phyloP scores from a whole-genome alignment of 2,888 invertebrate genomes.

The Volucella bombylans region DNA sequence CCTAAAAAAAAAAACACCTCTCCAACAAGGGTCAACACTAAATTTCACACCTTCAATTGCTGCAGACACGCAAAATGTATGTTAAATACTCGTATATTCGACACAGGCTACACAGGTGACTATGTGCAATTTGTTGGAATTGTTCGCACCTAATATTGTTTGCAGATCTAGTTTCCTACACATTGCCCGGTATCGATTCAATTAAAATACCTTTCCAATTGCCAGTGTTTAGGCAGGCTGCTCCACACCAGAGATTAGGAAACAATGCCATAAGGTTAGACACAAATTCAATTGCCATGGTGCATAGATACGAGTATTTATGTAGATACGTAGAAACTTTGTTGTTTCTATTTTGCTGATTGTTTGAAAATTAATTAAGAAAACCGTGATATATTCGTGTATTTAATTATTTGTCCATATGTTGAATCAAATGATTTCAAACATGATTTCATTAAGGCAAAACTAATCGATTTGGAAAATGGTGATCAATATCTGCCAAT shows the following conservation, averaged over 20 bases:
- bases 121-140: constrained; percentile 52
- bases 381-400: constrained; percentile 27
- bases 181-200: constrained; percentile 45
- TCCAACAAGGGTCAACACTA: constrained; percentile 27
- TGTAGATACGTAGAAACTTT: not conserved
- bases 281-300: not conserved
- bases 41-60: constrained; percentile 62
- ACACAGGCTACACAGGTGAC: constrained; percentile 25
- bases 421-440: not conserved
- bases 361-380: constrained; percentile 35
- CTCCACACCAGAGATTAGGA: constrained; percentile 26
- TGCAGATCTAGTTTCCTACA: constrained; percentile 44
- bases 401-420: constrained; percentile 21
- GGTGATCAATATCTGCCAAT: not conserved
- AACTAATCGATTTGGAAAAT: not conserved
- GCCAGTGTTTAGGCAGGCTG: constrained; percentile 26
- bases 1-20: not conserved
- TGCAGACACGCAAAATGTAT: constrained; percentile 16
- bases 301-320: not conserved
- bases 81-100: not conserved
- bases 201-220: constrained; percentile 72
- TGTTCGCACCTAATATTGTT: constrained; percentile 61
- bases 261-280: constrained; percentile 58
- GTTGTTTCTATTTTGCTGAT: constrained; percentile 8
- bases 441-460: constrained; percentile 34